Evolutionary conservation across 2,113 vertebrate species (phyloP).

Genomic region (Catharus bicknelli): DNA sequence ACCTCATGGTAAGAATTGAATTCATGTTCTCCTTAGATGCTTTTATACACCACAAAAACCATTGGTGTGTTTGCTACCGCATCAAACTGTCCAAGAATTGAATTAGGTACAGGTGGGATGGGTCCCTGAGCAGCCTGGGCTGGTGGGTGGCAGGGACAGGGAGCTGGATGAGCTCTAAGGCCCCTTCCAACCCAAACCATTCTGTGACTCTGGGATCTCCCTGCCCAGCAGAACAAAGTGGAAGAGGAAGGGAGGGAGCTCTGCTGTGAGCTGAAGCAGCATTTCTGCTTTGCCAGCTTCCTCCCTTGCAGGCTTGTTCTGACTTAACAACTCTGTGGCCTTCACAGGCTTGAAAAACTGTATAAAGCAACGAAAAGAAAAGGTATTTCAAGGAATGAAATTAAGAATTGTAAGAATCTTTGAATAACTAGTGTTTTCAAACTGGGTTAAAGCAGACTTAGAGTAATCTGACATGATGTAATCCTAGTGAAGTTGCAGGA

Average conservation of each 20-base stretch:
- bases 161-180: not conserved
- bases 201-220: not conserved
- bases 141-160: not conserved
- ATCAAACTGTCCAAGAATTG: rapidly evolving
- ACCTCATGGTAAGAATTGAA: not conserved
- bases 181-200: not conserved
- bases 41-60: not conserved
- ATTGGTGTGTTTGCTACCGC: not conserved
- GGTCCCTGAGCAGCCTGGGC: not conserved
- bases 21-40: not conserved
- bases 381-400: constrained; percentile 58
- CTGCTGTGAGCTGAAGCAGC: not conserved
- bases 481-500: constrained; percentile 72
- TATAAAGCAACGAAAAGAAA: constrained; percentile 32
- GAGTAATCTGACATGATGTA: constrained; percentile 75
- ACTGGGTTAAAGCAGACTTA: constrained; percentile 75
- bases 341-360: constrained; percentile 1
- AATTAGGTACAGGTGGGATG: not conserved
- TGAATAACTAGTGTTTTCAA: constrained; percentile 72
- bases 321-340: not conserved
- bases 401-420: constrained; percentile 63
- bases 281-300: not conserved
- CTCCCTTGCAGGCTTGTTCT: not conserved
- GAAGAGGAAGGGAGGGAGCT: not conserved
- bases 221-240: not conserved